Evolutionary conservation across 2,113 vertebrate species (phyloP).

Genomic region (Poeciliopsis turrubarensis): DNA sequence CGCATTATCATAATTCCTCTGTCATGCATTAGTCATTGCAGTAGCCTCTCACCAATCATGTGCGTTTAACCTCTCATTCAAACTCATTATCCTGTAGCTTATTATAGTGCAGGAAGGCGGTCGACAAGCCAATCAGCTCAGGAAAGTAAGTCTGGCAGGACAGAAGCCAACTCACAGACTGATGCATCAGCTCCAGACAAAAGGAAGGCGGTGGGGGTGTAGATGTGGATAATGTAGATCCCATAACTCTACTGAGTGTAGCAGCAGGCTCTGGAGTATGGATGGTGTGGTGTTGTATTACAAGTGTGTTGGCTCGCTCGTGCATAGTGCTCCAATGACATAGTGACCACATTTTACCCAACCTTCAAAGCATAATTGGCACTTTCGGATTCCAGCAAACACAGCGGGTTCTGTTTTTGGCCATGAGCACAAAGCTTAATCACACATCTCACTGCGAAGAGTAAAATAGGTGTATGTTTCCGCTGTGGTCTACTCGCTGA

Average conservation of each 20-base stretch:
- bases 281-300: conserved; percentile 64
- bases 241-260: conserved; percentile 30
- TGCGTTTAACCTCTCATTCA: conserved; percentile 61
- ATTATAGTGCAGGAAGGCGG: conserved; percentile 42
- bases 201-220: conserved; percentile 14
- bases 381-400: conserved; percentile 57
- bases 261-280: conserved; percentile 27
- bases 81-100: conserved; percentile 54
- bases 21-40: conserved; percentile 58
- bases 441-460: conserved; percentile 12
- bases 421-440: conserved; percentile 29
- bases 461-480: conserved; percentile 6
- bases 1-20: conserved; percentile 48
- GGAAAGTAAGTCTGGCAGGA: conserved; percentile 47
- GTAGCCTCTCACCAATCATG: conserved; percentile 52
- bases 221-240: conserved; percentile 26
- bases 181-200: conserved; percentile 43
- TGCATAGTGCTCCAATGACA: conserved; percentile 70
- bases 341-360: conserved; percentile 64
- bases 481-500: neutral
- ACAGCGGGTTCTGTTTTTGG: conserved; percentile 27
- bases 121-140: conserved; percentile 28
- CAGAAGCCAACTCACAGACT: conserved; percentile 43
- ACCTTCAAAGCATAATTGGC: conserved; percentile 51
- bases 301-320: conserved; percentile 55